A percentile compares a stretch with the other conserved stretches of the same genome.
Conservation (phyloP, 2,888 invertebrate genomes). For the Aporophyla lueneburgensis region DNA sequence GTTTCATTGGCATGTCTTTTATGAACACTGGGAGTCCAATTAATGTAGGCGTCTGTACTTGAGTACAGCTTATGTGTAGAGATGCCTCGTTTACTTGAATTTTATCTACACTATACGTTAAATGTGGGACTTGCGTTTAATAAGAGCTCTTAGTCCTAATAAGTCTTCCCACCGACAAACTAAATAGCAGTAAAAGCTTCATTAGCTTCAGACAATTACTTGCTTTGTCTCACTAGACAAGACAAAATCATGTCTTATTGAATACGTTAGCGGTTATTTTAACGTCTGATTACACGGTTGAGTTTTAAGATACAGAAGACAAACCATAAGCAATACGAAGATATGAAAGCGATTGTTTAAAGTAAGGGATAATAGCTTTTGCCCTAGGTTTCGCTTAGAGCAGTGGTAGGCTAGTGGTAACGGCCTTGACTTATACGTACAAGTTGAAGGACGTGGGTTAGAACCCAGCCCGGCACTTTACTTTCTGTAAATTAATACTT, state of each 20-base stretch:
- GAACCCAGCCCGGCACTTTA: no score
- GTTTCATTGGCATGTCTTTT: neutral
- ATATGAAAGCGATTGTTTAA: no score
- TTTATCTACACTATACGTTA: constrained; percentile 5
- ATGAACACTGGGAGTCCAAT: neutral
- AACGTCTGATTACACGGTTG: neutral
- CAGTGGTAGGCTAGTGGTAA: no score
- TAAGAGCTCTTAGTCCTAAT: neutral
- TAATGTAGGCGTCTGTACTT: neutral
- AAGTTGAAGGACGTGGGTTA: no score
- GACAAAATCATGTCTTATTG: neutral
- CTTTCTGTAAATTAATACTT: no score
- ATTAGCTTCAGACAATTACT: no score
- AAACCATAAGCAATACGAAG: no score
- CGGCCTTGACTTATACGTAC: no score
- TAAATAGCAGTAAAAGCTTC: no score
- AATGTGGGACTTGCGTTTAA: neutral
- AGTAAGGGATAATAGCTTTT: no score
- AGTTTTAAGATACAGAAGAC: no score
- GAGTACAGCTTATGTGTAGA: neutral
- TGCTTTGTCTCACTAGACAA: neutral
- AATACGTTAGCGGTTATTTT: constrained; percentile 12
- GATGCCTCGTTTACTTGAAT: neutral
- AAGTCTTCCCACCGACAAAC: neutral
- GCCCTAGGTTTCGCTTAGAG: no score